Percentiles rank a stretch among this genome's conserved stretches.
phyloP scores from a whole-genome alignment of 2,888 invertebrate genomes.

The Schrankia costaestrigalis region DNA sequence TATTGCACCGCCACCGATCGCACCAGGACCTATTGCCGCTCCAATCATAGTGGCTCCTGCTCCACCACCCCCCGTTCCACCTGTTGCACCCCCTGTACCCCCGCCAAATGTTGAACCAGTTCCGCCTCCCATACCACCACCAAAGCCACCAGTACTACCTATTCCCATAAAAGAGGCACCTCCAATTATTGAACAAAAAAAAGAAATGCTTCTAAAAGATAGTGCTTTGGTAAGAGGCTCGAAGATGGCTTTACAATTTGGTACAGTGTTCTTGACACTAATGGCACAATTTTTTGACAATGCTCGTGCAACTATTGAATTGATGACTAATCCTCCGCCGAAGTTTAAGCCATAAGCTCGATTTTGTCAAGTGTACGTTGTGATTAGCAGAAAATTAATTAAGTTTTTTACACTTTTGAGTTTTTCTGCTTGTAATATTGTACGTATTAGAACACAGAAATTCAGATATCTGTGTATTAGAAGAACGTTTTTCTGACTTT shows the following conservation, averaged over 20 bases:
- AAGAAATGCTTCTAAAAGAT: constrained; percentile 12
- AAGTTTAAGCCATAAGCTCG: too few species aligned
- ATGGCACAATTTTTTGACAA: constrained; percentile 54
- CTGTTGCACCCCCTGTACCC: not conserved
- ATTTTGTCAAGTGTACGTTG: too few species aligned
- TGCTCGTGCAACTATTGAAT: constrained; percentile 45
- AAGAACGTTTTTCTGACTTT: too few species aligned
- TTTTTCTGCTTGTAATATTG: too few species aligned
- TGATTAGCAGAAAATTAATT: too few species aligned
- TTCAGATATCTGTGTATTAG: too few species aligned
- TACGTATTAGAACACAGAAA: too few species aligned
- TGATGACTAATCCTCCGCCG: constrained; percentile 36
- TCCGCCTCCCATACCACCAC: not conserved
- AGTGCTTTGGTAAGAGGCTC: constrained; percentile 37
- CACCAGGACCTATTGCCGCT: not conserved
- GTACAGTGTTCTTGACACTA: constrained; percentile 57
- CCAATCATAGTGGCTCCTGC: not conserved
- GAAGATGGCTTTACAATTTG: constrained; percentile 51
- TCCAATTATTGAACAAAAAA: constrained; percentile 2
- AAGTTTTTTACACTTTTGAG: too few species aligned
- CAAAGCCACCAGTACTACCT: not conserved
- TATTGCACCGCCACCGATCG: not conserved
- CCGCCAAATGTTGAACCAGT: not conserved
- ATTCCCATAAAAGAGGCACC: not conserved
- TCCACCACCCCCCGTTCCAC: not conserved